Conservation (phyloP, 2,113 vertebrate species). For the Dicentrarchus labrax region DNA sequence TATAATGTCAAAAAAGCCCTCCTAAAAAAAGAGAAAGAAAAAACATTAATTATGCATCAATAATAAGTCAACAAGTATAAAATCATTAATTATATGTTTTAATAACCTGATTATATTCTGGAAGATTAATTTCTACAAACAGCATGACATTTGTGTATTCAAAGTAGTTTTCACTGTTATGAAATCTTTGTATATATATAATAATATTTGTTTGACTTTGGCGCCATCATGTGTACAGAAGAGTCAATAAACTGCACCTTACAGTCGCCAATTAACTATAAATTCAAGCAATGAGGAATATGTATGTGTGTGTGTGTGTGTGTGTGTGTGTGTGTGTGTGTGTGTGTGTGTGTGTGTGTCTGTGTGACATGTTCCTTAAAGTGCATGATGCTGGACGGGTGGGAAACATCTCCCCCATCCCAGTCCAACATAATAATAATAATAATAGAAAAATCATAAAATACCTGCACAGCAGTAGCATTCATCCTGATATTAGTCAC, state of each 20-base stretch:
- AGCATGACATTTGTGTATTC: not conserved
- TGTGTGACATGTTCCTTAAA: too few relatives aligned
- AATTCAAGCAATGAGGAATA: too few relatives aligned
- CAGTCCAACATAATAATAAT: not conserved
- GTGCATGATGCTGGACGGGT: too few relatives aligned
- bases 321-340: too few relatives aligned
- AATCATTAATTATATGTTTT: not conserved
- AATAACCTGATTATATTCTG: not conserved
- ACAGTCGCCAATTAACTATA: too few relatives aligned
- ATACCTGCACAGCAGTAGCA: not conserved
- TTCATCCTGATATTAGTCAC: not conserved
- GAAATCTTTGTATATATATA: too few relatives aligned
- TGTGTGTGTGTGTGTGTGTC: too few relatives aligned
- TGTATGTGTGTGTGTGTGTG: too few relatives aligned
- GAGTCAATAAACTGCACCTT: conserved; percentile 4
- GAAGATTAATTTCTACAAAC: not conserved
- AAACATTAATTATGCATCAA: not conserved
- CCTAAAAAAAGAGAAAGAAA: too few relatives aligned
- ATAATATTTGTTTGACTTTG: conserved; percentile 47
- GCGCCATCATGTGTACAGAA: conserved; percentile 74
- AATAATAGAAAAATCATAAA: not conserved
- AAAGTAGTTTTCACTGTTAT: not conserved
- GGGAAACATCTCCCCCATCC: too few relatives aligned
- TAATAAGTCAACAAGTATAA: not conserved
- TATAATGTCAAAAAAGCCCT: too few relatives aligned